phyloP scores from a whole-genome alignment of 2,113 vertebrate species.

The Muscicapa adusta region DNA sequence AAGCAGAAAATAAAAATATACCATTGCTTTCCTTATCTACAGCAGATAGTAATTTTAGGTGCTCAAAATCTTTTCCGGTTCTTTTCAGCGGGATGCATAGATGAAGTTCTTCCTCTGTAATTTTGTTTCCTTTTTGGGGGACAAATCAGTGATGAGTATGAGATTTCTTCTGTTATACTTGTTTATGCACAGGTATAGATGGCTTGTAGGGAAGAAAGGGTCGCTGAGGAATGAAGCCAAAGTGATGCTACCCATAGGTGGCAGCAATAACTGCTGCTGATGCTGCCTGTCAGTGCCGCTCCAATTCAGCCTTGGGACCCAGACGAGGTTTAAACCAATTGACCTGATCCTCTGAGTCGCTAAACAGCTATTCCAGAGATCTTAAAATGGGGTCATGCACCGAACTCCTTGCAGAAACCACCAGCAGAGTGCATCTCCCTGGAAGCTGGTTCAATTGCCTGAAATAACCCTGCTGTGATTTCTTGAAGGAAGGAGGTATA shows the following conservation, averaged over 20 bases:
- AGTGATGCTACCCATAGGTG: constrained; percentile 40
- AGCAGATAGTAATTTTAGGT: background rate
- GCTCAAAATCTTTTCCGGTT: background rate
- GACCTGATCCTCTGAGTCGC: background rate
- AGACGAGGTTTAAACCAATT: background rate
- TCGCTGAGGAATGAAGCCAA: background rate
- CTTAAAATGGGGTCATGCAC: background rate
- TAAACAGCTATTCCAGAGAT: background rate
- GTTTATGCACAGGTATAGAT: background rate
- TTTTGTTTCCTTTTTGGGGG: background rate
- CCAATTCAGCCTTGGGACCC: background rate
- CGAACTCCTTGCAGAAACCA: background rate
- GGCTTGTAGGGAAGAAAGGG: background rate
- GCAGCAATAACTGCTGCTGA: constrained; percentile 42
- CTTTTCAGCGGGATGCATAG: background rate
- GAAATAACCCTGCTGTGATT: background rate
- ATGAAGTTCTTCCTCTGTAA: background rate
- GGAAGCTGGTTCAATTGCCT: background rate
- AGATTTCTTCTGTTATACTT: background rate
- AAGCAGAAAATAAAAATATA: background rate
- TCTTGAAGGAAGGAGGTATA: background rate
- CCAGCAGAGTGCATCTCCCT: background rate
- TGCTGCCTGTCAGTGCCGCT: background rate
- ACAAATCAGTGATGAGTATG: background rate
- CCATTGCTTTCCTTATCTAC: background rate